phyloP scores from a whole-genome alignment of 2,797 vertebrate genomes.

The Lemur catta region DNA sequence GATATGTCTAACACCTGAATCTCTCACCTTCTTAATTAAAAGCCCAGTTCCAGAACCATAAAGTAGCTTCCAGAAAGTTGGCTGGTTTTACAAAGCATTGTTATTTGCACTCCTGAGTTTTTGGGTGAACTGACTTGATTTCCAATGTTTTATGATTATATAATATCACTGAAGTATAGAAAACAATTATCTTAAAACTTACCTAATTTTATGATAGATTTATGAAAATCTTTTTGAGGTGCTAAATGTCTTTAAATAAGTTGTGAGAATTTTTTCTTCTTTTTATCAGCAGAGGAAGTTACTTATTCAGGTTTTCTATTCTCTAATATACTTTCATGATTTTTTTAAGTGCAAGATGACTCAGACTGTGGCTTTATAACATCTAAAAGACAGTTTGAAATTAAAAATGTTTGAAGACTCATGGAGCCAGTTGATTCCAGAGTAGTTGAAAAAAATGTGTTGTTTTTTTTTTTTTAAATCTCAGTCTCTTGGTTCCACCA shows the following conservation, averaged over 20 bases:
- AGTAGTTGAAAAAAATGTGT: not conserved
- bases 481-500: not conserved
- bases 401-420: not conserved
- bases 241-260: not conserved
- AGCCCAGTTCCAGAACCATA: not conserved
- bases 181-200: not conserved
- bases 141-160: not conserved
- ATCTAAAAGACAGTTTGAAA: not conserved
- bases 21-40: conserved; percentile 36
- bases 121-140: not conserved
- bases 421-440: not conserved
- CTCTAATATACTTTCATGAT: not conserved
- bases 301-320: not conserved
- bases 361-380: not conserved
- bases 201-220: not conserved
- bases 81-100: not conserved
- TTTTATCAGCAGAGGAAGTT: not conserved
- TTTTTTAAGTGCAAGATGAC: conserved; percentile 25
- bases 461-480: not conserved
- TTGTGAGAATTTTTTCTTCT: not conserved
- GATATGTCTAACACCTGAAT: not conserved
- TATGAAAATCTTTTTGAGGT: not conserved
- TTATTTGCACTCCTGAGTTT: not conserved
- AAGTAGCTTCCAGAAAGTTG: not conserved
- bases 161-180: not conserved